Evolutionary conservation across 2,888 invertebrate genomes (phyloP), one percentile per base, ranked within the genome.

Genomic region (Cataglyphis rosenhaueri): DNA sequence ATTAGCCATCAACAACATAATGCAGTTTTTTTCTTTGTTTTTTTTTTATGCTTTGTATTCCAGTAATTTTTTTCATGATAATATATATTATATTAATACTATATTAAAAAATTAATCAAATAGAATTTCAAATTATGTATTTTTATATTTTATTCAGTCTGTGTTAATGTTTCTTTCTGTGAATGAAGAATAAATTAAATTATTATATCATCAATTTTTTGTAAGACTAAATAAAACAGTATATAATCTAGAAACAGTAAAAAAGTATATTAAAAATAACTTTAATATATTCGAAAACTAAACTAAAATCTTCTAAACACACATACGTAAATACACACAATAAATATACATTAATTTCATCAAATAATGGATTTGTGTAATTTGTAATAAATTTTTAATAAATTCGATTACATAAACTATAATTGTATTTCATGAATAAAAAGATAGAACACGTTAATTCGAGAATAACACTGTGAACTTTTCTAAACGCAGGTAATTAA

Each of bases 1-100:
- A 84, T 82, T 82, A 82, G 65, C 55, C 35, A 35, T 64, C 62
- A 55, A 38, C 57, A 41, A 25, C 8, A 12, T 57, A 65, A 55
- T 55, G 12, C 12, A 76, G 4, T 76, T 65, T 55, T 55, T 5
- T 32, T 64, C 15, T 55, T 57, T n/a, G 15, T 5, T 57, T 68
- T 59, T 21, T 21, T 21, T 29, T 65, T 41, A 29, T 52, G 9
- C 35, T 64, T 59, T 10, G 18, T 8, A 15, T 10, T 57, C 41
- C 3, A 25, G 1, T 59, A 18, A n/a, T 41, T 21, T 21, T 64
- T 48, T 3, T 74, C 2, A 66, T 8, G 15, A 65, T 32, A 65
- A 21, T 38, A 10, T 3, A 21, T 41, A 8, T 41, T 38, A 38
- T 38, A 38, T 38, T 38, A 38, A 6, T 64, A 38, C 18, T 64